Conservation (phyloP, 2,888 invertebrate genomes). For the Heteropelma amictum region DNA sequence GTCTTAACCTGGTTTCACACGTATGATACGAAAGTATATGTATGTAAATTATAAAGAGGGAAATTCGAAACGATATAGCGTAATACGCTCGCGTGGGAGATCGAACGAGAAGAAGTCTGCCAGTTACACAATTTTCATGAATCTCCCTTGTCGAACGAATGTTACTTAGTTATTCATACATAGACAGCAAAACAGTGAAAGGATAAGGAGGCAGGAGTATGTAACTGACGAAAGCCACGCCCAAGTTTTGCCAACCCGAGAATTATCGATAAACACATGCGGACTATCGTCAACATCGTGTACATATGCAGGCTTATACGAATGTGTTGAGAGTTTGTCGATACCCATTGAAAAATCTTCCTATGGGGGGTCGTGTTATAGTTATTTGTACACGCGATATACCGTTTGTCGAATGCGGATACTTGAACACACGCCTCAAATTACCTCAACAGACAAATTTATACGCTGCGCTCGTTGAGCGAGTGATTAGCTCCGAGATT, state of each 20-base stretch:
- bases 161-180: slow-evolving; percentile 21
- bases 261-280: slow-evolving; percentile 22
- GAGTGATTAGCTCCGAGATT: slow-evolving; percentile 24
- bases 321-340: slow-evolving; percentile 36
- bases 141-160: slow-evolving; percentile 54
- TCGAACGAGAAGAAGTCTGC: slow-evolving; percentile 49
- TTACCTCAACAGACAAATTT: slow-evolving; percentile 4
- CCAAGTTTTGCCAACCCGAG: slow-evolving; percentile 34
- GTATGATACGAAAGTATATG: background rate
- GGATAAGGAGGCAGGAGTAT: slow-evolving; percentile 46
- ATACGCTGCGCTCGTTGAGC: slow-evolving; percentile 1
- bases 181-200: slow-evolving; percentile 32
- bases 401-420: slow-evolving; percentile 1
- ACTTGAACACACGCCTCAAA: slow-evolving; percentile 24
- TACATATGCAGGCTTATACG: background rate
- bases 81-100: slow-evolving; percentile 45
- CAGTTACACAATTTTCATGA: slow-evolving; percentile 67
- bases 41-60: slow-evolving; percentile 9
- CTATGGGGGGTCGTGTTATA: slow-evolving; percentile 4
- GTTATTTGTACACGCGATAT: background rate
- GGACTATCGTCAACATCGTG: background rate
- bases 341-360: slow-evolving; percentile 30
- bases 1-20: background rate
- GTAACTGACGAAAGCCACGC: slow-evolving; percentile 59
- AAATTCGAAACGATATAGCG: slow-evolving; percentile 39